A percentile compares a stretch with the other conserved stretches of the same genome.
phyloP scores from a whole-genome alignment of 2,888 invertebrate genomes.

The Calephelis perditalis region DNA sequence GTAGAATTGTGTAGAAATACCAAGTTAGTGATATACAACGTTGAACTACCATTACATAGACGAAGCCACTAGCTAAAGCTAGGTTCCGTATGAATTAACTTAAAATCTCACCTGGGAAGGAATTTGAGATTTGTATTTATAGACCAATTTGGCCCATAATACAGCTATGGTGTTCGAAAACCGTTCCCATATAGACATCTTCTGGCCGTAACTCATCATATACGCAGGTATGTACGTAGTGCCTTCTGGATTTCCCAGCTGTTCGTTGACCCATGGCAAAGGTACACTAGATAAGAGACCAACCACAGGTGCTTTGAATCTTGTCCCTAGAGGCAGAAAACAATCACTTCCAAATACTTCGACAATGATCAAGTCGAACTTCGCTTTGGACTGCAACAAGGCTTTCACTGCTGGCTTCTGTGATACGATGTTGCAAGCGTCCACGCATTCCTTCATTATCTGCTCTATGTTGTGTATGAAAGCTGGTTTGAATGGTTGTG shows the following conservation, averaged over 20 bases:
- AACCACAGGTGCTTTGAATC: constrained; percentile 73
- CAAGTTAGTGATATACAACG: too few relatives aligned
- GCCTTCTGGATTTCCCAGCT: constrained; percentile 77
- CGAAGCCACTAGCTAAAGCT: too few relatives aligned
- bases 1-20: too few relatives aligned
- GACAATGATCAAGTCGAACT: constrained; percentile 62
- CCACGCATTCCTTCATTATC: constrained; percentile 66
- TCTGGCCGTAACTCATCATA: constrained; percentile 67
- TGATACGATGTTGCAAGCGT: constrained; percentile 63
- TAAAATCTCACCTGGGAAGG: constrained; percentile 54
- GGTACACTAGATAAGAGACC: constrained; percentile 73
- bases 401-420: constrained; percentile 54
- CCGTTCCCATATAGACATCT: constrained; percentile 70
- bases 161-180: constrained; percentile 63
- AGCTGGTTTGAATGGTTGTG: constrained; percentile 47
- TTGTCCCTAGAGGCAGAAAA: constrained; percentile 73
- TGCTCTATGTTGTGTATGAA: constrained; percentile 61
- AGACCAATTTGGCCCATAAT: constrained; percentile 55
- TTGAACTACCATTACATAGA: too few relatives aligned
- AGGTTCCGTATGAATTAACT: too few relatives aligned
- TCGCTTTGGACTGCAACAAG: constrained; percentile 52
- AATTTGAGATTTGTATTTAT: constrained; percentile 58
- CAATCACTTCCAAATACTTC: constrained; percentile 79
- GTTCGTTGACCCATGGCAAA: constrained; percentile 76
- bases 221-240: constrained; percentile 77